Evolutionary conservation across 2,113 vertebrate genomes (phyloP).

Genomic region (Malurus cyaneus): DNA sequence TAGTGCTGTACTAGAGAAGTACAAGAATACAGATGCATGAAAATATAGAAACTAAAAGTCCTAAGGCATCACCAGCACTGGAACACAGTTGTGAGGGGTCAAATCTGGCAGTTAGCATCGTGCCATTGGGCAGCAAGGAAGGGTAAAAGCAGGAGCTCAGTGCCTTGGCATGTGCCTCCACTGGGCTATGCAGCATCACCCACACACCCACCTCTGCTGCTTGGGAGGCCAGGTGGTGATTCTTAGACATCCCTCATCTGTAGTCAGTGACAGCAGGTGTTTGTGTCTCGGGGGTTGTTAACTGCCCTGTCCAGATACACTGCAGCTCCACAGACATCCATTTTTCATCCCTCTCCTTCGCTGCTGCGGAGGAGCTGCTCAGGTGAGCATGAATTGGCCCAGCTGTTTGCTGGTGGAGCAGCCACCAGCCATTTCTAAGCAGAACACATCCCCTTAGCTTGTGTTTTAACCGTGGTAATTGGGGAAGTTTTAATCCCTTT

Average conservation of each 20-base stretch:
- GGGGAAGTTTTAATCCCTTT: conserved; percentile 31
- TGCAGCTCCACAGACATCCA: neutral
- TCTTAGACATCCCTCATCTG: neutral
- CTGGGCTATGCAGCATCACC: fast-evolving
- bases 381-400: neutral
- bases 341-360: neutral
- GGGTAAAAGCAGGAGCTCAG: neutral
- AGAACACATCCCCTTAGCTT: neutral
- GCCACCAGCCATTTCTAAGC: neutral
- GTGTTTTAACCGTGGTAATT: neutral
- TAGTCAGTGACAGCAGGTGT: neutral
- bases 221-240: neutral
- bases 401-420: neutral
- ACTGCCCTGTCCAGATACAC: neutral
- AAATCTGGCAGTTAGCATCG: neutral
- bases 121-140: fast-evolving
- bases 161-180: neutral
- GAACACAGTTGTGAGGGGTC: neutral
- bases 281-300: neutral
- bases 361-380: neutral
- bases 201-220: neutral
- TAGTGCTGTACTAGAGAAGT: too few relatives aligned
- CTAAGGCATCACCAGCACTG: neutral
- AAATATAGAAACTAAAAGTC: too few relatives aligned
- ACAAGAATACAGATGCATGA: too few relatives aligned